Conservation (phyloP, 30 jellyfish, hydroid and myxozoan species). For the Chrysaora quinquecirrha region DNA sequence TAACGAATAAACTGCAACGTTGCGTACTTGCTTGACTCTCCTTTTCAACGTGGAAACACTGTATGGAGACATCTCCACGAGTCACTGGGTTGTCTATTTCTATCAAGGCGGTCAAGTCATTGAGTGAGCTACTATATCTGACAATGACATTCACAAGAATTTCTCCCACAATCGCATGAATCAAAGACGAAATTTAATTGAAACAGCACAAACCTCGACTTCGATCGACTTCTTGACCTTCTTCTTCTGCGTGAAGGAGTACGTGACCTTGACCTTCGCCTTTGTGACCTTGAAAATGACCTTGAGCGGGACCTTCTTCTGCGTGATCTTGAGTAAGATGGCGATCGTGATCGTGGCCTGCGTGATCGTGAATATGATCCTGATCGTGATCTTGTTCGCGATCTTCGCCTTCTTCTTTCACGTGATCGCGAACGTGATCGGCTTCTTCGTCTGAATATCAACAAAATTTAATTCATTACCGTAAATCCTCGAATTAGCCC, state of each 20-base stretch:
- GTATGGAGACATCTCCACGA: no score
- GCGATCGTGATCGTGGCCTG: slow-evolving; percentile 59
- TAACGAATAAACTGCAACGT: no score
- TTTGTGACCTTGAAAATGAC: slow-evolving; percentile 29
- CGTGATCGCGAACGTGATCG: slow-evolving; percentile 14
- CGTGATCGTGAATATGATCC: slow-evolving; percentile 35
- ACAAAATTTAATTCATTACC: no score
- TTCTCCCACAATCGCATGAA: no score
- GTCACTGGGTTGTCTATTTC: no score
- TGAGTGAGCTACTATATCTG: no score
- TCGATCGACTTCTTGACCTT: slow-evolving; percentile 55
- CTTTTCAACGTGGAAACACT: no score
- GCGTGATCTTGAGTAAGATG: slow-evolving; percentile 44
- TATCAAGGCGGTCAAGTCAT: no score
- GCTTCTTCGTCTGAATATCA: background rate
- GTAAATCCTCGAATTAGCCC: background rate
- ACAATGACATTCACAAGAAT: no score
- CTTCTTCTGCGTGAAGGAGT: slow-evolving; percentile 44
- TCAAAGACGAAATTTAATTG: no score
- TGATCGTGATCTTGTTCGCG: slow-evolving; percentile 37
- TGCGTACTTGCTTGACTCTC: no score
- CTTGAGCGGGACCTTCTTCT: slow-evolving; percentile 50
- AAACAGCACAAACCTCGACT: slow-evolving; percentile 31
- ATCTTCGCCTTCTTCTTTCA: slow-evolving; percentile 44
- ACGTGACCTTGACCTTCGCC: slow-evolving; percentile 62